These are phyloP conservation scores for Paracanthobrama guichenoti DNA, from an alignment of 2,113 vertebrate species.

Conservation along the genomic window DNA sequence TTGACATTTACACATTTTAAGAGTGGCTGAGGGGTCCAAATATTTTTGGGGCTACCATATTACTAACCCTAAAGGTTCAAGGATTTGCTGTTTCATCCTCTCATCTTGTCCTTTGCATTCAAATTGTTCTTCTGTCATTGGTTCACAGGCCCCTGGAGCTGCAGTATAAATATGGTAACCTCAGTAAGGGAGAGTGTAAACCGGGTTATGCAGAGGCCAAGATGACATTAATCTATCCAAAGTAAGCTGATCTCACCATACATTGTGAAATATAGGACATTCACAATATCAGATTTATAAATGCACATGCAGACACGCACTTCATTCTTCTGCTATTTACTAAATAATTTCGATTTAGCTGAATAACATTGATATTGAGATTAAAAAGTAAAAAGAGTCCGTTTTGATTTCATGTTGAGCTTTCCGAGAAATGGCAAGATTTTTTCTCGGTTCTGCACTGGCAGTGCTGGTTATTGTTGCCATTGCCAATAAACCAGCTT, in stretches of 20 bases:
- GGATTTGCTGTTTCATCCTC: too few relatives aligned
- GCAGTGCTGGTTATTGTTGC: not conserved
- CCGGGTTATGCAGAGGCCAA: slow-evolving; percentile 86
- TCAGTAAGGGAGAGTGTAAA: slow-evolving; percentile 86
- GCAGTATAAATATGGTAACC: slow-evolving; percentile 85
- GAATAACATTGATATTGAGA: not conserved
- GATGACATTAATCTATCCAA: slow-evolving; percentile 90
- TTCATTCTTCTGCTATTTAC: not conserved
- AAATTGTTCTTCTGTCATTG: not conserved
- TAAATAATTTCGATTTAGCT: not conserved
- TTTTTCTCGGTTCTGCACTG: not conserved
- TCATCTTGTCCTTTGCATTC: too few relatives aligned
- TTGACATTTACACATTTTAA: too few relatives aligned
- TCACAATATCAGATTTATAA: not conserved
- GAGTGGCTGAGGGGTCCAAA: too few relatives aligned
- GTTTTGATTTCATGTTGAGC: not conserved
- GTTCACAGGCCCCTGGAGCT: slow-evolving; percentile 81
- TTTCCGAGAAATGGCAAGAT: not conserved
- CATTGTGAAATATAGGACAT: not conserved
- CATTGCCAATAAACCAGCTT: not conserved
- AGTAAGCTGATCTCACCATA: slow-evolving; percentile 73
- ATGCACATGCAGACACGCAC: not conserved
- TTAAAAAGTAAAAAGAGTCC: not conserved
- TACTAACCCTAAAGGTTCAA: too few relatives aligned
- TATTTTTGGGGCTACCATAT: too few relatives aligned